Base-by-base conservation (phyloP, 53 echinoderm and acorn worm species). In the Crossaster papposus region DNA sequence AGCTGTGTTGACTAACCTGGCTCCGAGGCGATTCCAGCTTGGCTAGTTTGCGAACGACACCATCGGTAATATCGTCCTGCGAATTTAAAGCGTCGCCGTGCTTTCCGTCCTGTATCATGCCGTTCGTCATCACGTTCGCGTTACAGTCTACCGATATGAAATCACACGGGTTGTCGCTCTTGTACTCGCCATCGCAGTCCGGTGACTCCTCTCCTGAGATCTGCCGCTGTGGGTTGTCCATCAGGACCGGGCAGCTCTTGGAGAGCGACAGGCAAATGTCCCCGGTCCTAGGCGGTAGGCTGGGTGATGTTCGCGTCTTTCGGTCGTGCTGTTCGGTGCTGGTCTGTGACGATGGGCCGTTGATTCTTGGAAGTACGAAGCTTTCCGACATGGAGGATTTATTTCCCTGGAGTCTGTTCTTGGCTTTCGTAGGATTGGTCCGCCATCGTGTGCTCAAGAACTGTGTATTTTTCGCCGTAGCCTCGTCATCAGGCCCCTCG, bases 321-420 rank as follows among this genome's bases (percentile, higher is more conserved):
- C 93, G 92, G 28, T 92, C 58, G 14, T 55, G 76, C 12, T 65
- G 44, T 37, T 84, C 54, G 13, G 58, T 78, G 23, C 30, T 52
- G 37, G 64, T 20, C 26, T 79, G 70, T 13, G 91, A 81, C 26
- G 92, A 81, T 32, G 76, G 50, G 71, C 89, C 77, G 36, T 70
- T 54, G 50, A 96, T 96, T 51, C 89, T 85, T 23, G 96, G 96
- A 30, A 96, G 88, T 14, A 96, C 94, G 83, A 96, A 96, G 62
- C 94, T 96, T 58, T 94, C 96, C 33, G 96, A 96, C 91, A 96
- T 89, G 7, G 96, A 96, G 0, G 96, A 96, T 53, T 96, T 83
- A 54, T 94, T 96, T 14, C 64, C 91, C 26, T 89, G 76, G 12
- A 88, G 64, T 29, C 89, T 72, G 65, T 53, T 89, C 9, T 52